Evolutionary conservation across 2,113 vertebrate species (phyloP), one percentile per base, ranked within the genome.

Genomic region (human): DNA sequence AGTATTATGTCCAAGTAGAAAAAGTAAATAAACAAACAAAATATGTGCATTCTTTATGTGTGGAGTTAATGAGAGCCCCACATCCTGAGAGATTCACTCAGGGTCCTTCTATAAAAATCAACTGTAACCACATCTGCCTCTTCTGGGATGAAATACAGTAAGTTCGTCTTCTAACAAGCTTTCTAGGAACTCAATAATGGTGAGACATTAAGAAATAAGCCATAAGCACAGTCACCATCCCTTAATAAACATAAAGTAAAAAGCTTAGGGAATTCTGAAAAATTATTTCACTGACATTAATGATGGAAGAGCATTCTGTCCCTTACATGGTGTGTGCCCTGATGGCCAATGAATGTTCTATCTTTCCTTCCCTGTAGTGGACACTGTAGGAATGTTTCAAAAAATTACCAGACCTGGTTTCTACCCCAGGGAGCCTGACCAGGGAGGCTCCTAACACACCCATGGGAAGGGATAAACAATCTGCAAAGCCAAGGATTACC

Each of bases 81-180:
- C 35, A 70, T 43, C 93, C 96, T 90, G 61, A 91, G 70, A 83
- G 90, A 70, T 78, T 87, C 17, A 40, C 84, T n/a, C 88, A 94
- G 88, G 82, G 79, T 73, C 92, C 66, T 0, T 97, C 96, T 90
- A 72, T 3, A 83, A 94, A 96, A 93, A 83, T 7, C 0, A 20
- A 59, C 83, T 96, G 89, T 94, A 97, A 95, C 32, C 43, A 2
- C 93, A 96, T 84, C 80, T 92, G 91, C 85, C 95, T 98, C 84
- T 35, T 9, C 96, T 92, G 94, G 91, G 80, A 97, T 70, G 45
- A 96, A 93, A 97, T 81, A 85, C 70, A 55, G 66, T 35, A 88
- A 98, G 96, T 96, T 98, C 97, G 90, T 86, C 38, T 98, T 98
- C 96, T 96, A 93, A 96, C 88, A 32, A 72, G 59, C 55, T 98